Conservation (phyloP, 2,888 invertebrate species). For the Lymantria dispar region DNA sequence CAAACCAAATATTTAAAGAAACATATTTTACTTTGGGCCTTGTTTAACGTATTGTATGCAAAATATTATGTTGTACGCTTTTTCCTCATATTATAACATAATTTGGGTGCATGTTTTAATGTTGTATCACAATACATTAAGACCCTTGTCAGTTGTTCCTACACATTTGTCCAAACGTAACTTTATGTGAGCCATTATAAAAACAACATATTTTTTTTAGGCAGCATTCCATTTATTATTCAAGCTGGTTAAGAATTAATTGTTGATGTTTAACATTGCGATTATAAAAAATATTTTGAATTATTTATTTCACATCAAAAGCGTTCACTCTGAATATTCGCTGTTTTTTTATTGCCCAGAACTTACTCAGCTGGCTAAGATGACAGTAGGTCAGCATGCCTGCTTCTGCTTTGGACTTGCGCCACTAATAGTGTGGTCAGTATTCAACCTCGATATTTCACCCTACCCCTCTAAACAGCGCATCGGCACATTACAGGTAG, state of each 20-base stretch:
- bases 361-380: too few species aligned
- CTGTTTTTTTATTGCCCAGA: too few species aligned
- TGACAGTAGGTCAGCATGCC: too few species aligned
- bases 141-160: conserved; percentile 51
- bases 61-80: conserved; percentile 19
- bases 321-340: too few species aligned
- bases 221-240: conserved; percentile 21
- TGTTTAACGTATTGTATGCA: conserved; percentile 15
- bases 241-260: conserved; percentile 4
- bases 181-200: conserved; percentile 42
- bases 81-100: conserved; percentile 39
- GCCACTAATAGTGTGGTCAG: too few species aligned
- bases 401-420: too few species aligned
- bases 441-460: too few species aligned
- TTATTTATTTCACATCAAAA: too few species aligned
- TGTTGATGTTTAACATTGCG: too few species aligned
- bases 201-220: conserved; percentile 29
- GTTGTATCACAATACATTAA: conserved; percentile 56
- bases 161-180: conserved; percentile 44
- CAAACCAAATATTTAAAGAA: neutral
- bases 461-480: too few species aligned
- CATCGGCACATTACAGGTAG: too few species aligned
- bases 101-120: conserved; percentile 49
- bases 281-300: too few species aligned
- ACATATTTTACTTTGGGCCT: conserved; percentile 10